Base-by-base conservation (phyloP, 2,113 vertebrate species). In the Abramis brama region DNA sequence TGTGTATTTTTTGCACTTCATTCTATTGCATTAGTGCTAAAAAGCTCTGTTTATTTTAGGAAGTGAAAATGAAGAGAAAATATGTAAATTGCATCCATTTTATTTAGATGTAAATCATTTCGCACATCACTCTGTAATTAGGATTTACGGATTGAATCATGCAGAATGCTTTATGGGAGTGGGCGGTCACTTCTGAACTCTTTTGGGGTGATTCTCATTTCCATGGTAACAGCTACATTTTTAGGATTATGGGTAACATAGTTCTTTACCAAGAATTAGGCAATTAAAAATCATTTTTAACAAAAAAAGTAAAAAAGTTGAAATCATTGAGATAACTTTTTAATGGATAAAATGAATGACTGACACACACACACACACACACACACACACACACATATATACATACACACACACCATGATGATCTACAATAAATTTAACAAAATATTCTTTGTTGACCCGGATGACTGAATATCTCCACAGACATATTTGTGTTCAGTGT, bases 401-500 rank as follows among this genome's bases (percentile, higher is more conserved):
- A 43, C 39, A 9, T 1, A 43, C 47, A 50, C 47, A 52, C 50
- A 52, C 55, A 21, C 19, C 39, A 47, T 74, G 19, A 47, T 74
- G 12, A 73, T 45, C 36, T 23, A 73, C 11, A 25, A 74, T 15
- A 47, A 25, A 74, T 74, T n/a, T 13, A 47, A 74, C 71, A 25
- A 47, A n/a, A 74, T 47, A n/a, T 74, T 74, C 39, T 74, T 74
- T 25, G 71, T 74, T 45, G 17, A 33, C 50, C 17, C 23, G 47
- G 27, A 39, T 39, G 33, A 55, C 27, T 77, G 25, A 78, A 27
- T 33, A 55, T 30, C 75, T 78, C 7, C 75, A 57, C 13, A 33
- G 75, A 78, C 15, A 57, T 78, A 21, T 78, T 57, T 78, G 71
- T 79, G 15, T 64, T 64, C 60, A 64, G 60, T 66, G 60, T 64